Conservation (phyloP, 2,888 invertebrate species). For the Epistrophe eligans region DNA sequence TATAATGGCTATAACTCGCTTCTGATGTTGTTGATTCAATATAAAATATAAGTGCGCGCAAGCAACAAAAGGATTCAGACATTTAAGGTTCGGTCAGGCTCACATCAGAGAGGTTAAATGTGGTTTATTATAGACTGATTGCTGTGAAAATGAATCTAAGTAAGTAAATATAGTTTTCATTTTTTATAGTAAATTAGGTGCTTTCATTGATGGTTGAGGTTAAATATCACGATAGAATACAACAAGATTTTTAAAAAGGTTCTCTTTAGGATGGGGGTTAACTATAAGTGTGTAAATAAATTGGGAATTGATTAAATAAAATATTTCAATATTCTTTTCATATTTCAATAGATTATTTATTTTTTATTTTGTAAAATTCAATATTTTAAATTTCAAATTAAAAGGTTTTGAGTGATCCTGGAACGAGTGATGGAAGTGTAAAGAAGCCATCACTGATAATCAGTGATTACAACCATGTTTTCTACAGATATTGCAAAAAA, state of each 20-base stretch:
- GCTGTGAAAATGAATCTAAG: slow-evolving; percentile 31
- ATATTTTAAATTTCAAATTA: too few relatives aligned
- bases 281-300: too few relatives aligned
- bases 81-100: background rate
- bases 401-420: too few relatives aligned
- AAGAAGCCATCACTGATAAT: too few relatives aligned
- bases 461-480: too few relatives aligned
- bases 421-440: too few relatives aligned
- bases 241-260: slow-evolving; percentile 39
- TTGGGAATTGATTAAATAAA: too few relatives aligned
- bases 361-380: too few relatives aligned
- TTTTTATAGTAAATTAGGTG: slow-evolving; percentile 68
- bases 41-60: slow-evolving; percentile 11
- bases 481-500: too few relatives aligned
- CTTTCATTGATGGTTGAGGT: slow-evolving; percentile 70
- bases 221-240: slow-evolving; percentile 62
- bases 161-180: slow-evolving; percentile 59
- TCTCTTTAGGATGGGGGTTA: slow-evolving; percentile 19
- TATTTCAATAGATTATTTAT: background rate
- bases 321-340: too few relatives aligned
- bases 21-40: slow-evolving; percentile 38
- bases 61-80: slow-evolving; percentile 55
- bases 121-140: slow-evolving; percentile 26
- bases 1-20: slow-evolving; percentile 18
- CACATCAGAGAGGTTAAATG: slow-evolving; percentile 46